Evolutionary conservation across 2,113 vertebrate genomes (phyloP), one percentile per base, ranked within the genome.

Genomic region (Nothobranchius furzeri): DNA sequence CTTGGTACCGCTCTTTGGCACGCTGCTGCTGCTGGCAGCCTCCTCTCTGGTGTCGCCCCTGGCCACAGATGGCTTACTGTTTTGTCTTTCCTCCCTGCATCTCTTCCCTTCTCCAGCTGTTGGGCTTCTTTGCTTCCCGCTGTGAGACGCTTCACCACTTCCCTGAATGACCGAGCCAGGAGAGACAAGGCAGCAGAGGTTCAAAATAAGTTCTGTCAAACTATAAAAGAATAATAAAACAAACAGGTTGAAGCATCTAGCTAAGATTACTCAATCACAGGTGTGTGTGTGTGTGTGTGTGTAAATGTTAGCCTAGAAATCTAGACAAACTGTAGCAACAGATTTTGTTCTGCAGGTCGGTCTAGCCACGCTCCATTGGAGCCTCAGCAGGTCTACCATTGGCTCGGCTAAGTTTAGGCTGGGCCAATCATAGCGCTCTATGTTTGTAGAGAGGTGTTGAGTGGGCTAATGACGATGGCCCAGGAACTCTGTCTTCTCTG

Each of bases 1-100:
- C 94, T 93, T 98, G 72, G 92, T 64, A 40, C 92, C 92, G 92
- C 94, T 96, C 91, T 95, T 98, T 80, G 94, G 89, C 59, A 92
- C 92, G 65, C 85, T 47, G 10, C 93, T 94, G 73, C 93, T 93
- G 81, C 94, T 92, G 75, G 93, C 93, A 60, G 90, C 78, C 73
- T 93, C 76, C 94, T 95, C 82, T 95, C 94, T 43, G 94, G 95
- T 68, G 83, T 90, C 89, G 57, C 96, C 95, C 66, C 87, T 95
- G 11, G 84, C 68, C 77, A 87, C 82, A 70, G 90, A 86, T 68
- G 85, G 87, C 89, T 95, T 96, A 77, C 92, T 91, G 83, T 85
- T 89, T 92, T 90, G 95, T 88, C 96, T 98, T 61, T 91, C 88
- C 70, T 98, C 96, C 1, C 80, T 92, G 65, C 79, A 55, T 87